Evolutionary conservation across 2,113 vertebrate species (phyloP), one percentile per base, ranked within the genome.

Genomic region (Murina feae): DNA sequence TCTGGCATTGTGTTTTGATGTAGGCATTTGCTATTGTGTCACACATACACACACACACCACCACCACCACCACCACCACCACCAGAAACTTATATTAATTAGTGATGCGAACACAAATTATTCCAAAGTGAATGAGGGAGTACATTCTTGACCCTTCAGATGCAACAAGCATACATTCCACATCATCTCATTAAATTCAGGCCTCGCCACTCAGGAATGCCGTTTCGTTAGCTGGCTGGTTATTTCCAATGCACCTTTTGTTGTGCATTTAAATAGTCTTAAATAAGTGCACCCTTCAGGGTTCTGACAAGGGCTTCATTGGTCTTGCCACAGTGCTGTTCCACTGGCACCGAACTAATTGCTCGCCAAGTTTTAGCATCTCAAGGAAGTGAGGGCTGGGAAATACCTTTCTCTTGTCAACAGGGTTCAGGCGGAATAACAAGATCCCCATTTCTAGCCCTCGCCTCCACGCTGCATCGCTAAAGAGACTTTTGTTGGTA

Each of bases 401-500:
- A 92, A 87, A 82, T 81, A 78, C 78, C 86, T 95, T 89, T 44
- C 60, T 92, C 86, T 78, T 87, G 89, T 75, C 94, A 75, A 60
- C 68, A 23, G 58, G n/a, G 39, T 69, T 93, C 23, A 37, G 83
- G 83, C 66, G 81, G 89, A 83, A 89, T 42, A 96, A 85, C 74
- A 89, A 89, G 75, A 72, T 89, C 84, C 75, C 85, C 84, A 30
- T 89, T 78, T 88, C 69, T 18, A 63, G 65, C 28, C 37, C 72
- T 86, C 39, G 75, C 28, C 37, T 47, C 76, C 78, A 35, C 0
- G 0, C 85, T 92, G 65, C 53, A 25, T 95, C 39, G 76, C 91
- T 93, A 84, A 81, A 86, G 65, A 83, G 44, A 5, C 30, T 76
- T 39, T 58, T 44, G 71, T 83, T 0, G 13, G 68, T 7, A 17